Evolutionary conservation across 2,888 invertebrate species (phyloP), one percentile per base, ranked within the genome.

Genomic region (Microctonus hyperodae): DNA sequence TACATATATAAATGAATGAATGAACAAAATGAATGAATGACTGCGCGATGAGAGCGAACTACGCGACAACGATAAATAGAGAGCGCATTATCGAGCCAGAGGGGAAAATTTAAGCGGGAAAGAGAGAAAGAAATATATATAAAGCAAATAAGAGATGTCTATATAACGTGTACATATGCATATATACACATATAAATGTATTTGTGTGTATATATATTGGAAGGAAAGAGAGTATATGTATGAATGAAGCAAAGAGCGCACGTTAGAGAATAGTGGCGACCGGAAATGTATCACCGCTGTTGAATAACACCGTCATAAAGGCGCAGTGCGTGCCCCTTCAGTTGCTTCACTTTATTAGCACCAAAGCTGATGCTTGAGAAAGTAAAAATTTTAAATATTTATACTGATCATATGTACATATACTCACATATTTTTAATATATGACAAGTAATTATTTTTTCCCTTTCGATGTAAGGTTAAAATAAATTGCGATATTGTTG

Each of bases 241-340:
- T 62, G 35, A 40, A 69, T 51, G 58, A 61, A 58, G 65, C 63
- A 65, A 56, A 40, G 64, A 67, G 65, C 23, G 60, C 40, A 35
- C 25, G 16, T 37, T 10, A 33, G 16, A 53, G 68, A 72, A 76
- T 75, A 74, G 74, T 77, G 77, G 75, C 70, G 75, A 70, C 78
- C 80, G 81, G 80, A 81, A 81, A 77, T 72, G 80, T 75, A 78
- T 79, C 75, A 70, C 66, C 69, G 72, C 72, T 74, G 70, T 71
- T 69, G 73, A 70, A 70, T 69, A 75, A 74, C 72, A 72, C 71
- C 71, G 71, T 68, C 67, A 64, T 35, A 64, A n/a, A 65, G 61
- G 61, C 63, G 59, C 59, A 58, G 65, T 59, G 48, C 71, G 67
- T 72, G 70, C 72, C 70, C 64, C 66, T 67, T 72, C 66, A 65